Evolutionary conservation across 2,113 vertebrate genomes (phyloP).

Genomic region (Craseonycteris thonglongyai): DNA sequence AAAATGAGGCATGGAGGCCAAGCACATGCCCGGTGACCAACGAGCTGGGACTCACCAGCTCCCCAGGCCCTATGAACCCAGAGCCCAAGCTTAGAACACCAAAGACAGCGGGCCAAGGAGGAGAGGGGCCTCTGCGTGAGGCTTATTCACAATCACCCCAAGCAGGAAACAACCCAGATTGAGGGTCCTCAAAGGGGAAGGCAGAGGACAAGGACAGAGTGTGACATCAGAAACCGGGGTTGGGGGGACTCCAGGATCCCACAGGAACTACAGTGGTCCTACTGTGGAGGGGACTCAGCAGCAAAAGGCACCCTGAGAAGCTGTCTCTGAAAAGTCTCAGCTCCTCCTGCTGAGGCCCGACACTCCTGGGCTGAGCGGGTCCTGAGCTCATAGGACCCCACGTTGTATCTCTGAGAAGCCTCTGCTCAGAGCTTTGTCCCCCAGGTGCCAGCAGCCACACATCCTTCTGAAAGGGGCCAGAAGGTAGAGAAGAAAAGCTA

Average conservation of each 20-base stretch:
- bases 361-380: neutral
- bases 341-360: neutral
- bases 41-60: neutral
- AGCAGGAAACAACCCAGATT: neutral
- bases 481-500: neutral
- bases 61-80: neutral
- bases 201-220: neutral
- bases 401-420: neutral
- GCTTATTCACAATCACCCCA: neutral
- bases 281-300: neutral
- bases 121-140: neutral
- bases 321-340: neutral
- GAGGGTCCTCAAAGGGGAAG: neutral
- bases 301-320: neutral
- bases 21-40: neutral
- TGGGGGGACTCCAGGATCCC: neutral
- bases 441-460: neutral
- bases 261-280: rapidly evolving
- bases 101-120: neutral
- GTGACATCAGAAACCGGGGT: no score
- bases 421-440: neutral
- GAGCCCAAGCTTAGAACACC: neutral
- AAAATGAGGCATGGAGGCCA: neutral
- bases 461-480: neutral
- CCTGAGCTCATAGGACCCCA: neutral